Evolutionary conservation across 1,140 invertebrate genomes (phyloP).

Genomic region (Camponotus pennsylvanicus): DNA sequence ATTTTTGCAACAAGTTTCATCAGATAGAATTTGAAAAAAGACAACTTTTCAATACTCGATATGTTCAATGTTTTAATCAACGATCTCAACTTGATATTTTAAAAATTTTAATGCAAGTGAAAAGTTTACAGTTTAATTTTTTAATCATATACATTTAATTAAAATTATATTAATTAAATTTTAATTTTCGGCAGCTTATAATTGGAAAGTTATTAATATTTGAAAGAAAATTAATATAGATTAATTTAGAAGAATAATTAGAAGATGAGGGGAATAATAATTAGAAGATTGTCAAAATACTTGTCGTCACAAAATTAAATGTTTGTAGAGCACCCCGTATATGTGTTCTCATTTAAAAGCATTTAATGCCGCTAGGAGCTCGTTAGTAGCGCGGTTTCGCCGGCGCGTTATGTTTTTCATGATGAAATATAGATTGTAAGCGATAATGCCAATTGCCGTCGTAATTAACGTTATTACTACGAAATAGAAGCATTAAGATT

Average conservation of each 20-base stretch:
- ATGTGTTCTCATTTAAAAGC: slow-evolving; percentile 1
- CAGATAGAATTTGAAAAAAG: neutral
- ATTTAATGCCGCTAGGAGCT: neutral
- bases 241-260: too few species aligned
- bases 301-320: neutral
- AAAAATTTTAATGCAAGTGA: neutral
- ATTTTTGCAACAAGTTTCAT: neutral
- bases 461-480: slow-evolving; percentile 69
- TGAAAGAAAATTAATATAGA: too few species aligned
- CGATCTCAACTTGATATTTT: neutral
- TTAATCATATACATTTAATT: neutral
- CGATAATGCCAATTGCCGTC: slow-evolving; percentile 41
- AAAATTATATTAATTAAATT: neutral
- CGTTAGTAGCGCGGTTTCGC: slow-evolving; percentile 10
- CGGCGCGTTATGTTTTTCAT: slow-evolving; percentile 26
- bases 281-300: neutral
- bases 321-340: neutral
- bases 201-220: neutral
- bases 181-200: neutral
- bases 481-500: slow-evolving; percentile 49
- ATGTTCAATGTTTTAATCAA: neutral
- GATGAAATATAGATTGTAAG: slow-evolving; percentile 29
- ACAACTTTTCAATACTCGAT: neutral
- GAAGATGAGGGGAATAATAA: neutral
- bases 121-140: neutral